These are phyloP conservation scores for Pterostichus madidus DNA, from an alignment of 2,888 invertebrate species.

Conservation along the genomic window DNA sequence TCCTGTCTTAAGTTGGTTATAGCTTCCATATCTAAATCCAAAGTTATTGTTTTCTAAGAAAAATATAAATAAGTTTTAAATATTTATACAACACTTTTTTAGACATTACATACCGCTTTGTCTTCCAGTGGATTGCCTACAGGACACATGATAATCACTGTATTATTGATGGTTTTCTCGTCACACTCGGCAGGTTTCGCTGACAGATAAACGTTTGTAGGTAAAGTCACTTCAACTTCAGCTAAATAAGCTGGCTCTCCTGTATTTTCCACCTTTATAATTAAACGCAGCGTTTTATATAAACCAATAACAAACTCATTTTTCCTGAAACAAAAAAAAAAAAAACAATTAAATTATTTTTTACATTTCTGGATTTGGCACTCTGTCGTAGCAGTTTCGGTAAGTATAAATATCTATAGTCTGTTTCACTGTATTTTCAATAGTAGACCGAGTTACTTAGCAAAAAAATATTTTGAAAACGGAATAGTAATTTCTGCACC, in stretches of 20 bases:
- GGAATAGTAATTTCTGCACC: too few relatives aligned
- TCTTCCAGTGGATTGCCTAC: constrained; percentile 49
- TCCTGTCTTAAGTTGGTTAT: constrained; percentile 13
- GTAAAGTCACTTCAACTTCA: constrained; percentile 35
- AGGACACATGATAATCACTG: constrained; percentile 24
- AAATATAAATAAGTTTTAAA: background rate
- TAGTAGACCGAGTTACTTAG: background rate
- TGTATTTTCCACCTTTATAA: constrained; percentile 35
- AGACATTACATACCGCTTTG: constrained; percentile 7
- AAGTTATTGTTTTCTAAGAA: constrained; percentile 39
- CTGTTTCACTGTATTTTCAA: background rate
- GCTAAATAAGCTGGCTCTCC: constrained; percentile 45
- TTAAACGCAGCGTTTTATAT: background rate
- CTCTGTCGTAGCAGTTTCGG: too few relatives aligned
- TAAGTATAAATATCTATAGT: background rate
- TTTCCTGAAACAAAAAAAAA: background rate
- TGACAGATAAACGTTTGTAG: constrained; percentile 43
- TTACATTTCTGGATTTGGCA: too few relatives aligned
- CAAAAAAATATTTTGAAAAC: too few relatives aligned
- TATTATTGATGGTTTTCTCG: constrained; percentile 41
- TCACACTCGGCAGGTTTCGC: constrained; percentile 26
- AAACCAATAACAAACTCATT: constrained; percentile 53
- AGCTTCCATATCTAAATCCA: constrained; percentile 50
- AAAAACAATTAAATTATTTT: too few relatives aligned
- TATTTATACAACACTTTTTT: background rate